phyloP scores from a whole-genome alignment of 2,888 invertebrate species.

The Chloroclystis v-ata region DNA sequence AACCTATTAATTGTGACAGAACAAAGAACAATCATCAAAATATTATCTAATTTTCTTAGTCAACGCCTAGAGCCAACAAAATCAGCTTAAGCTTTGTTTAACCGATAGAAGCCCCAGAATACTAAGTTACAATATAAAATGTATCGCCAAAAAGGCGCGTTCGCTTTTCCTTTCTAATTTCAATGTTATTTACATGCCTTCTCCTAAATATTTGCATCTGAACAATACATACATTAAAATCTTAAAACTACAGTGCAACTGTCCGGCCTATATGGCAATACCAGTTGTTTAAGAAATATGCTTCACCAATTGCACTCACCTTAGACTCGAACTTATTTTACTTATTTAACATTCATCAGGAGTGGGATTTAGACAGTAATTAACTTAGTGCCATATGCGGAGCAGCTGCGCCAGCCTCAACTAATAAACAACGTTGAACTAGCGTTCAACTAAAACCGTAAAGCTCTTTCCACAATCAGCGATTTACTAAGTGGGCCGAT shows the following conservation, averaged over 20 bases:
- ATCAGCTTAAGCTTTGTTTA: constrained; percentile 7
- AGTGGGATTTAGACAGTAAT: constrained; percentile 74
- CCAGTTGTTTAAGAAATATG: constrained; percentile 35
- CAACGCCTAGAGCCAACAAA: constrained; percentile 1
- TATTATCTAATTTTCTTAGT: constrained; percentile 1
- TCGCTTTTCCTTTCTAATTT: constrained; percentile 37
- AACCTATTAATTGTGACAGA: constrained; percentile 17
- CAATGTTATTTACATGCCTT: constrained; percentile 71
- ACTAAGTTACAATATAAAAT: constrained; percentile 54
- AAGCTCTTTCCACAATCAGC: constrained; percentile 1
- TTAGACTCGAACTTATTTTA: constrained; percentile 60
- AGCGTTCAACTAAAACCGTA: constrained; percentile 17
- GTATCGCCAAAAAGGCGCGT: constrained; percentile 55
- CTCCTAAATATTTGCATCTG: constrained; percentile 78
- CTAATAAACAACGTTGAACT: constrained; percentile 34
- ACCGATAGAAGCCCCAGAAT: constrained; percentile 45
- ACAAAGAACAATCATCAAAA: constrained; percentile 3
- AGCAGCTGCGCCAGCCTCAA: constrained; percentile 9
- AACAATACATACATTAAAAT: constrained; percentile 77
- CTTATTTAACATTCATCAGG: constrained; percentile 52
- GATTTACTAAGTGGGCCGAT: too few species aligned
- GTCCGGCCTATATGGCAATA: constrained; percentile 60
- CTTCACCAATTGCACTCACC: constrained; percentile 71
- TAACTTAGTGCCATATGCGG: constrained; percentile 51
- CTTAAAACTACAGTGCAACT: constrained; percentile 73